These are phyloP conservation scores for Episyrphus balteatus DNA, from an alignment of 1,140 invertebrate species.

Conservation along the genomic window DNA sequence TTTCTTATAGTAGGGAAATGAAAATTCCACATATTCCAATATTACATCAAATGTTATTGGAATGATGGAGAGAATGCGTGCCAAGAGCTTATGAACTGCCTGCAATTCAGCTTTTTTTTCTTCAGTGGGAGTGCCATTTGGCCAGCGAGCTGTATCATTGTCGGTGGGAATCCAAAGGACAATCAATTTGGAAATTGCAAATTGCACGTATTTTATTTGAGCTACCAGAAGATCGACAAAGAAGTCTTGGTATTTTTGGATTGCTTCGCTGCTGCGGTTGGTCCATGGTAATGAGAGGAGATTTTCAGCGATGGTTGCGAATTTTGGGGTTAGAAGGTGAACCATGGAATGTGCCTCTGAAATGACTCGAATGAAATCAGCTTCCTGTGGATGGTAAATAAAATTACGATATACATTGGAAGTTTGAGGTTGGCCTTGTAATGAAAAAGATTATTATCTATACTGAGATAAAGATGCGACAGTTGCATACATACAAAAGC, in stretches of 20 bases:
- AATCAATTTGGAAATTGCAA: conserved; percentile 46
- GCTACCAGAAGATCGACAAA: conserved; percentile 49
- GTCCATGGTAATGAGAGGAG: conserved; percentile 49
- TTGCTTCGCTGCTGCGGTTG: conserved; percentile 37
- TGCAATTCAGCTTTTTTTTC: conserved; percentile 15
- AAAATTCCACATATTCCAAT: conserved; percentile 10
- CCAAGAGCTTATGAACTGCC: conserved; percentile 20
- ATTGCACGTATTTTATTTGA: conserved; percentile 48
- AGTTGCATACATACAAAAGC: too few relatives aligned
- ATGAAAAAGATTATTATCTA: too few relatives aligned
- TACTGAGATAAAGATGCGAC: too few relatives aligned
- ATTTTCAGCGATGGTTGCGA: conserved; percentile 49
- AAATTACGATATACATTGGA: not conserved
- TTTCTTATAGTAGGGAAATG: conserved; percentile 54
- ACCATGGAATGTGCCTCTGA: conserved; percentile 45
- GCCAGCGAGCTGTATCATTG: conserved; percentile 14
- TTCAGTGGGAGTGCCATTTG: conserved; percentile 33
- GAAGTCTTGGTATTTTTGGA: conserved; percentile 47
- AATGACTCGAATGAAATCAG: conserved; percentile 44
- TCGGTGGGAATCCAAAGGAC: conserved; percentile 40
- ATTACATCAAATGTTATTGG: conserved; percentile 26
- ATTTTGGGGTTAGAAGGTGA: conserved; percentile 41
- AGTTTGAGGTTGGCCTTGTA: too few relatives aligned
- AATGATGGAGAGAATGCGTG: conserved; percentile 25
- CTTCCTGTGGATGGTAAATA: conserved; percentile 36